These are phyloP conservation scores for Drosophila rufa DNA, from an alignment of 1,140 invertebrate species.

Conservation along the genomic window DNA sequence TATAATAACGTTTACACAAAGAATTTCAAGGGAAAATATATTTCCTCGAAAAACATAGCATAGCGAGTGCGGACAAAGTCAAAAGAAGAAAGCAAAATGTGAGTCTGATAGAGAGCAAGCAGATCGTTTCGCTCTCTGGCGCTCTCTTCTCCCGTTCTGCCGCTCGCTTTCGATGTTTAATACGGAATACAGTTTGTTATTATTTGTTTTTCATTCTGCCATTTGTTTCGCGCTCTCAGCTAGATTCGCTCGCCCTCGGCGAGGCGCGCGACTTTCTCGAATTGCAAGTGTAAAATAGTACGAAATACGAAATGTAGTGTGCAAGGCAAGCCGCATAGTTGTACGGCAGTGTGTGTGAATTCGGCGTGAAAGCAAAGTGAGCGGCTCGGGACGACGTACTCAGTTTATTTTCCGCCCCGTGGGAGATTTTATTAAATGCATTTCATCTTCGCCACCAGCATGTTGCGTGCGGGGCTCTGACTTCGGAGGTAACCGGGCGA, in stretches of 20 bases:
- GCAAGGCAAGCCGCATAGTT: slow-evolving; percentile 56
- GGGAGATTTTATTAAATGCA: slow-evolving; percentile 33
- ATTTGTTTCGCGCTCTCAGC: slow-evolving; percentile 44
- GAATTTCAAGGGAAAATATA: slow-evolving; percentile 23
- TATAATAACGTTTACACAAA: slow-evolving; percentile 9
- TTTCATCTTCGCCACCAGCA: slow-evolving; percentile 10
- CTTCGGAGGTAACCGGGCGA: slow-evolving; percentile 3
- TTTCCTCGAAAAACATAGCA: slow-evolving; percentile 45
- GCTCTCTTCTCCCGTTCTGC: slow-evolving; percentile 15
- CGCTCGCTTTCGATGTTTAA: slow-evolving; percentile 31
- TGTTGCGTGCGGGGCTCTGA: slow-evolving; percentile 21
- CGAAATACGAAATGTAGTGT: slow-evolving; percentile 50
- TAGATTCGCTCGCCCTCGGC: slow-evolving; percentile 4
- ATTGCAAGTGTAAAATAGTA: slow-evolving; percentile 56
- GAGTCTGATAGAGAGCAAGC: slow-evolving; percentile 27
- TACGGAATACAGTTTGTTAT: slow-evolving; percentile 62
- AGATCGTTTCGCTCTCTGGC: slow-evolving; percentile 26
- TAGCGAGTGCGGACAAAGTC: slow-evolving; percentile 37
- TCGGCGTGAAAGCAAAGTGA: slow-evolving; percentile 15
- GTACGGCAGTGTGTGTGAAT: slow-evolving; percentile 24
- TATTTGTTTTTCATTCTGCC: slow-evolving; percentile 62
- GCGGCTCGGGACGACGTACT: slow-evolving; percentile 2
- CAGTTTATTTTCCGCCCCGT: slow-evolving; percentile 10
- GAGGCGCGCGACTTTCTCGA: slow-evolving; percentile 66
- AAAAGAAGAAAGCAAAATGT: slow-evolving; percentile 52